Evolutionary conservation across 2,888 invertebrate species (phyloP).

Genomic region (Agrilus cyanescens): DNA sequence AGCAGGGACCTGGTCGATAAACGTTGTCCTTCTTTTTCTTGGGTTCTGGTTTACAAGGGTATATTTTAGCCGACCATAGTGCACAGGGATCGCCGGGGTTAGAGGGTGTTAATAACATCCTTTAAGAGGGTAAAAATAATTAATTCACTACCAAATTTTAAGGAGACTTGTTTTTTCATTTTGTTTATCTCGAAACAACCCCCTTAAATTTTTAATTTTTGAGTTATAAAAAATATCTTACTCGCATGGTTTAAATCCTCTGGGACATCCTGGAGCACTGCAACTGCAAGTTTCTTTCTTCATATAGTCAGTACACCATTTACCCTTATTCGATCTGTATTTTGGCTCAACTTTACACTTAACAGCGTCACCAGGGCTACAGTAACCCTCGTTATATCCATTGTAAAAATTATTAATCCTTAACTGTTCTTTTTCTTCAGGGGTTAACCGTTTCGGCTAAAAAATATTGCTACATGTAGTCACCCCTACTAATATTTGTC

Average conservation of each 20-base stretch:
- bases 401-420: slow-evolving; percentile 30
- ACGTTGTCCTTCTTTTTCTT: slow-evolving; percentile 19
- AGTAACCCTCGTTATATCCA: slow-evolving; percentile 29
- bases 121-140: too few species aligned
- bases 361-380: slow-evolving; percentile 12
- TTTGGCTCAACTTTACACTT: slow-evolving; percentile 1
- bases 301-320: neutral
- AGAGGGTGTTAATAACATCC: slow-evolving; percentile 29
- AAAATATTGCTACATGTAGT: too few species aligned
- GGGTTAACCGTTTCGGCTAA: neutral
- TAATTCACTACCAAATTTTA: too few species aligned
- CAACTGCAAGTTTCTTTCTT: slow-evolving; percentile 6
- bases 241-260: slow-evolving; percentile 30
- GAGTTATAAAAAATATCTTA: too few species aligned
- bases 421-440: slow-evolving; percentile 8
- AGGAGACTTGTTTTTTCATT: too few species aligned
- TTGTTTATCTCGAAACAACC: too few species aligned
- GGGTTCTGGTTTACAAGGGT: slow-evolving; percentile 30
- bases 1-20: slow-evolving; percentile 24
- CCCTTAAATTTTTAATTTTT: too few species aligned
- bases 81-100: slow-evolving; percentile 28
- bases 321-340: neutral
- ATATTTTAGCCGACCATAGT: slow-evolving; percentile 28
- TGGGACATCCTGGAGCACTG: slow-evolving; percentile 23
- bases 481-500: neutral